phyloP scores from a whole-genome alignment of 2,888 invertebrate species.

The Latrodectus hesperus region DNA sequence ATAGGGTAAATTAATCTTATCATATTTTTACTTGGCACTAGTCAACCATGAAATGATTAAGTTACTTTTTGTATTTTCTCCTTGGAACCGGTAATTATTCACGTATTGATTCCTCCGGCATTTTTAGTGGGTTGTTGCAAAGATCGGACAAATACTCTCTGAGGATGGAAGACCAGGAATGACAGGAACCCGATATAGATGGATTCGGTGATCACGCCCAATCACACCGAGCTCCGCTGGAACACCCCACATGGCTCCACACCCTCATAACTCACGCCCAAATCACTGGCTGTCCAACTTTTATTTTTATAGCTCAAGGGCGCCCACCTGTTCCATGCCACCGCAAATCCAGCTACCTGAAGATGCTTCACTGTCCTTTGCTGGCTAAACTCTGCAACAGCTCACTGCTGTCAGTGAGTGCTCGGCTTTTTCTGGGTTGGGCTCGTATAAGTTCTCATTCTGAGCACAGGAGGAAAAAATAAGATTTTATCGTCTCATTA shows the following conservation, averaged over 20 bases:
- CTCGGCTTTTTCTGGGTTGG: no score
- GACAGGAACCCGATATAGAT: slow-evolving; percentile 36
- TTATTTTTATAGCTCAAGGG: slow-evolving; percentile 25
- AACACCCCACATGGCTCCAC: slow-evolving; percentile 12
- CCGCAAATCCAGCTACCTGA: slow-evolving; percentile 34
- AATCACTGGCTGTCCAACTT: slow-evolving; percentile 56
- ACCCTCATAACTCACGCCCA: slow-evolving; percentile 65
- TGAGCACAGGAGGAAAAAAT: no score
- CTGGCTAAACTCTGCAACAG: background rate
- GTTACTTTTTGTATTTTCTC: no score
- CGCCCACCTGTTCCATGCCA: slow-evolving; percentile 8
- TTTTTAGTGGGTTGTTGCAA: background rate
- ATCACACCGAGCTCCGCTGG: slow-evolving; percentile 17
- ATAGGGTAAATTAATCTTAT: no score
- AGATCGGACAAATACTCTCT: background rate
- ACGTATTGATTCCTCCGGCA: background rate
- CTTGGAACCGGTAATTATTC: background rate
- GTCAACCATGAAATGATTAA: no score
- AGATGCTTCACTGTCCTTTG: slow-evolving; percentile 4
- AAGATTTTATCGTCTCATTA: background rate
- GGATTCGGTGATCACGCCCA: slow-evolving; percentile 45
- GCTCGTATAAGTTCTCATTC: no score
- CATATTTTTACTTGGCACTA: no score
- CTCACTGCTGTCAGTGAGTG: no score
- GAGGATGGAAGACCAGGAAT: slow-evolving; percentile 10